Evolutionary conservation across 2,888 invertebrate genomes (phyloP).

Genomic region (Cyclophora albipunctata): DNA sequence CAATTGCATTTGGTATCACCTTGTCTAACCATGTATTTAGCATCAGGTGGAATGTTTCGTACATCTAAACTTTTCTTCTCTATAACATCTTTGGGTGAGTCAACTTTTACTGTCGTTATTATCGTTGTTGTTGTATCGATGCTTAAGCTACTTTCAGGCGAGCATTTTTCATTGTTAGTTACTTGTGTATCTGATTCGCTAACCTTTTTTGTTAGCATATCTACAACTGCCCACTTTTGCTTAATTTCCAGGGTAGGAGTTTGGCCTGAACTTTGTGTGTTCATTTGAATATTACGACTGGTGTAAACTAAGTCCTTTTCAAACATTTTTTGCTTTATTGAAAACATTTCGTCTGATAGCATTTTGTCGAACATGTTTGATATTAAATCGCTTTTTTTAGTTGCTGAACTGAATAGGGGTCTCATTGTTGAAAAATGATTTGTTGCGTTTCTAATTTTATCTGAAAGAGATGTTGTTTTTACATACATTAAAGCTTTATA

Average conservation of each 20-base stretch:
- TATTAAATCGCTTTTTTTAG: conserved; percentile 36
- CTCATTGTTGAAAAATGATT: conserved; percentile 15
- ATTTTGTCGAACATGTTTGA: conserved; percentile 49
- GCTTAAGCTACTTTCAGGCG: no score
- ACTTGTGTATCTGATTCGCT: neutral
- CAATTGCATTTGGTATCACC: conserved; percentile 12
- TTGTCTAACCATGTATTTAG: conserved; percentile 2
- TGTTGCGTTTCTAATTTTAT: conserved; percentile 16
- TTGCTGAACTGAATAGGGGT: conserved; percentile 23
- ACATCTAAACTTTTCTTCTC: conserved; percentile 42
- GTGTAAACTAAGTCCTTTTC: conserved; percentile 31
- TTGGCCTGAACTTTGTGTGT: conserved; percentile 24
- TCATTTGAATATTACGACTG: conserved; percentile 21
- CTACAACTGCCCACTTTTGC: conserved; percentile 46
- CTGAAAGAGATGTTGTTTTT: conserved; percentile 20
- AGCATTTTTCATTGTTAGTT: no score
- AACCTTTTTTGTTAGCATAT: conserved; percentile 22
- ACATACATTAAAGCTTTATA: no score
- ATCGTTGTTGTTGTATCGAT: no score
- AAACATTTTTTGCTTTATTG: conserved; percentile 42
- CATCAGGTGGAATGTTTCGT: conserved; percentile 37
- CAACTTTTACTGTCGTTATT: no score
- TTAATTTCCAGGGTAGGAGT: conserved; percentile 45
- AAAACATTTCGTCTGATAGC: conserved; percentile 52
- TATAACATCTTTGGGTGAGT: neutral